Conservation (phyloP, 2,797 vertebrate species). For the Myiotriccus ornatus region DNA sequence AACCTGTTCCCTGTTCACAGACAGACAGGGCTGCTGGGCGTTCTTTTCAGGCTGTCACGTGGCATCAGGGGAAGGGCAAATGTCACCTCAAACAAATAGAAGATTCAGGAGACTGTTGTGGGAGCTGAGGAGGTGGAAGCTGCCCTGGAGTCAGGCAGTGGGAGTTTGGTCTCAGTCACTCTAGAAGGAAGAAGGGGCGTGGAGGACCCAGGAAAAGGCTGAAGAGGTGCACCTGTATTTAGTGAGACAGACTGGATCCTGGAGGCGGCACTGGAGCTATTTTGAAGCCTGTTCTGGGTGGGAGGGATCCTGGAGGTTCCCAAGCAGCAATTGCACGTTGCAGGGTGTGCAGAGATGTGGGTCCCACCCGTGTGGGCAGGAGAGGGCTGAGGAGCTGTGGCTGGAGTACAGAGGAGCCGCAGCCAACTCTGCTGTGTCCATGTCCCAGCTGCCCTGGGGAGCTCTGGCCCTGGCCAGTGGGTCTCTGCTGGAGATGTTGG, state of each 20-base stretch:
- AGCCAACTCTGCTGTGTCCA: fast-evolving
- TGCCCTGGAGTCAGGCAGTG: not conserved
- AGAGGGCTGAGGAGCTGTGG: not conserved
- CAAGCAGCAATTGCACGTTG: not conserved
- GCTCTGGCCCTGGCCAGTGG: not conserved
- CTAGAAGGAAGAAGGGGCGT: not conserved
- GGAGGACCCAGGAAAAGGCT: not conserved
- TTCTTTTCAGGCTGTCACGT: not conserved
- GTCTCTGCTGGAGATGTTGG: not conserved
- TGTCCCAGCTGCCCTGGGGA: not conserved
- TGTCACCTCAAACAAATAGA: not conserved
- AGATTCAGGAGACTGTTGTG: not conserved
- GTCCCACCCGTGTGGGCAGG: not conserved
- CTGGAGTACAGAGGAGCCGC: not conserved
- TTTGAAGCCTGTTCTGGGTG: not conserved
- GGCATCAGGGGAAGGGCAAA: not conserved
- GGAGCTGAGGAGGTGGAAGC: not conserved
- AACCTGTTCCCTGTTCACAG: not conserved
- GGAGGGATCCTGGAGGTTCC: not conserved
- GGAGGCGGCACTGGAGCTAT: not conserved
- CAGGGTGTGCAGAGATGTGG: not conserved
- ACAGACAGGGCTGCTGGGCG: not conserved
- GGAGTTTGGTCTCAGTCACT: not conserved
- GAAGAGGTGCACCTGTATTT: fast-evolving
- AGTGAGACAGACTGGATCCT: fast-evolving